A percentile compares a stretch with the other conserved stretches of the same genome.
phyloP scores from a whole-genome alignment of 2,797 vertebrate species.

The Macroramphosus scolopax region DNA sequence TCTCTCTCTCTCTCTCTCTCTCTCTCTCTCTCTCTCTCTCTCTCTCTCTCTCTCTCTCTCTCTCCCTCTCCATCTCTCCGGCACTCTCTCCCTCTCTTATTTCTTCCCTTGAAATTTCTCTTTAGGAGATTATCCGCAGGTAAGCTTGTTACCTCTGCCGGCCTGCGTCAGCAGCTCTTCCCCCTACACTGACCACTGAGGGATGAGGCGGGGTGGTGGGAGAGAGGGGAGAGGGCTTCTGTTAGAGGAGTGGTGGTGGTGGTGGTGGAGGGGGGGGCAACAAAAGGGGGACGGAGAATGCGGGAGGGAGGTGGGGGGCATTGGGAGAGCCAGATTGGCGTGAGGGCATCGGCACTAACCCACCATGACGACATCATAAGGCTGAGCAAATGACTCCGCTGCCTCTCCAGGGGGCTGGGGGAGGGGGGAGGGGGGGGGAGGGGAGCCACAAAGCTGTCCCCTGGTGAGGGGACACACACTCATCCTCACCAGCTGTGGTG shows the following conservation, averaged over 20 bases:
- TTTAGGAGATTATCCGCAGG: constrained; percentile 84
- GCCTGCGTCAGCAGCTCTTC: constrained; percentile 82
- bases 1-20: constrained; percentile 19
- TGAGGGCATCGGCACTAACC: constrained; percentile 72
- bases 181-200: constrained; percentile 74
- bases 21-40: constrained; percentile 27
- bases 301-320: constrained; percentile 6
- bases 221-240: constrained; percentile 19
- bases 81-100: constrained; percentile 56
- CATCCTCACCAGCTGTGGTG: constrained; percentile 14
- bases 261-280: constrained; percentile 11
- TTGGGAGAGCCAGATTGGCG: constrained; percentile 39
- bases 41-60: constrained; percentile 29
- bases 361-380: constrained; percentile 83
- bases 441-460: constrained; percentile 64
- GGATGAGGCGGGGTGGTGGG: constrained; percentile 40
- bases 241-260: constrained; percentile 10
- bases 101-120: constrained; percentile 82
- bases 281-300: constrained; percentile 22
- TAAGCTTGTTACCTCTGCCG: constrained; percentile 82
- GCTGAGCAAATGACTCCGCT: constrained; percentile 80
- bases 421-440: constrained; percentile 9
- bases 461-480: constrained; percentile 18
- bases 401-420: constrained; percentile 58
- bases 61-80: too few species aligned